These are phyloP conservation scores for Myiagra hebetior DNA, from an alignment of 2,113 vertebrate genomes.

Conservation along the genomic window DNA sequence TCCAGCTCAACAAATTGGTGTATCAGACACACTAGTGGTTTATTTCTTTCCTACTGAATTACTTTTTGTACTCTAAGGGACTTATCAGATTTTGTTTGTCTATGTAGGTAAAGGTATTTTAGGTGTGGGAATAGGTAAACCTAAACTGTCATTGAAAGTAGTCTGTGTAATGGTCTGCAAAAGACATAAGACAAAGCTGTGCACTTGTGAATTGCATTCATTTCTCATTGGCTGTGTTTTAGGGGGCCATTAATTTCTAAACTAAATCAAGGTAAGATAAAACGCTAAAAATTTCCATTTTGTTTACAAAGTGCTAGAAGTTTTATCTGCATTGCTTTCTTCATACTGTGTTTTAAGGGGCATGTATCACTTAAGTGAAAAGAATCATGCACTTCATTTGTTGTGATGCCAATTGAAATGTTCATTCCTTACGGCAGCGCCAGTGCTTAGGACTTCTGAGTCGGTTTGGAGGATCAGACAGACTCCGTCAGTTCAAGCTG, in stretches of 20 bases:
- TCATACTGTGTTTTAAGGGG: not conserved
- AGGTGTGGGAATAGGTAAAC: not conserved
- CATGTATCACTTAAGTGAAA: not conserved
- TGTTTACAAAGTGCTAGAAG: not conserved
- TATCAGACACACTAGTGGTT: not conserved
- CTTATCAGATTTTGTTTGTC: not conserved
- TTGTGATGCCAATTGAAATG: not conserved
- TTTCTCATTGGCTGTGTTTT: not conserved
- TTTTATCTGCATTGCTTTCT: not conserved
- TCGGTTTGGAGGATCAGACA: constrained; percentile 89
- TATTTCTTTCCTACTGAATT: not conserved
- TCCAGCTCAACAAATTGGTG: not conserved
- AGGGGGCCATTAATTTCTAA: not conserved
- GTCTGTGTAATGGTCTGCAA: not conserved
- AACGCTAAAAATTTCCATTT: not conserved
- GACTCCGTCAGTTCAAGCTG: constrained; percentile 85
- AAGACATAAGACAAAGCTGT: not conserved
- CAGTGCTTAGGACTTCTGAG: constrained; percentile 87
- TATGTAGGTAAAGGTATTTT: not conserved
- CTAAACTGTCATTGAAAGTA: not conserved
- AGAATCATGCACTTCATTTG: not conserved
- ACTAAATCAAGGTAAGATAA: not conserved
- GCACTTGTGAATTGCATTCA: not conserved
- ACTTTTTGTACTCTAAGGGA: not conserved
- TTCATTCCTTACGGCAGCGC: constrained; percentile 71